Conservation (phyloP, 2,888 invertebrate genomes). For the Caenorhabditis angaria region DNA sequence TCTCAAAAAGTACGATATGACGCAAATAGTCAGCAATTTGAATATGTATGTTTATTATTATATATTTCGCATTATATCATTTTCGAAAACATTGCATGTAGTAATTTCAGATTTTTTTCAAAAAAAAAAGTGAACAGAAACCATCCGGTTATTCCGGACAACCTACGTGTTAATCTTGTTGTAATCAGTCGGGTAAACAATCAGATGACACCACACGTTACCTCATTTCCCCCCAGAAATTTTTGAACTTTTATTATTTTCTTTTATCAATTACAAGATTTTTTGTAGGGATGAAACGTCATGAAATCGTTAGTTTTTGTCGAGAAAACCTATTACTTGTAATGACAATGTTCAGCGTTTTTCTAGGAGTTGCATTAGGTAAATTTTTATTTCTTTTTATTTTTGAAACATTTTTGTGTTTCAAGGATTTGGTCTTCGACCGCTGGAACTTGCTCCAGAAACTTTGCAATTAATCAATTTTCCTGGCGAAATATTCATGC, state of each 20-base stretch:
- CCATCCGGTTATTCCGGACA: not conserved
- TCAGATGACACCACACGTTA: not conserved
- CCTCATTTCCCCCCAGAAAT: not conserved
- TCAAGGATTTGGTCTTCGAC: slow-evolving; percentile 72
- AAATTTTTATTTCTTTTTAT: not conserved
- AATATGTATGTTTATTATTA: slow-evolving; percentile 2
- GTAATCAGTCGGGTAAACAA: not conserved
- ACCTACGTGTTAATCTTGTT: not conserved
- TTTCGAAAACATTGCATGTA: not conserved
- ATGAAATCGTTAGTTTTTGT: slow-evolving; percentile 44
- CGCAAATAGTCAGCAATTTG: not conserved
- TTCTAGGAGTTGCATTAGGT: slow-evolving; percentile 47
- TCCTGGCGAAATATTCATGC: slow-evolving; percentile 90
- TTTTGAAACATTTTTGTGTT: not conserved
- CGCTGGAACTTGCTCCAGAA: slow-evolving; percentile 77
- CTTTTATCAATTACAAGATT: too few species aligned
- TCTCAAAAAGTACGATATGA: not conserved
- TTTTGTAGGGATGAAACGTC: not conserved
- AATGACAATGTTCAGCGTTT: slow-evolving; percentile 56
- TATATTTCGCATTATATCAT: not conserved
- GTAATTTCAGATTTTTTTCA: not conserved
- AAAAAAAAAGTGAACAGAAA: not conserved
- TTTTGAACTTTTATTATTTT: not conserved
- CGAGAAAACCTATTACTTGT: slow-evolving; percentile 52
- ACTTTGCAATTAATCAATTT: slow-evolving; percentile 81